Evolutionary conservation across 2,888 invertebrate species (phyloP).

Genomic region (Ceratothoa steindachneri): DNA sequence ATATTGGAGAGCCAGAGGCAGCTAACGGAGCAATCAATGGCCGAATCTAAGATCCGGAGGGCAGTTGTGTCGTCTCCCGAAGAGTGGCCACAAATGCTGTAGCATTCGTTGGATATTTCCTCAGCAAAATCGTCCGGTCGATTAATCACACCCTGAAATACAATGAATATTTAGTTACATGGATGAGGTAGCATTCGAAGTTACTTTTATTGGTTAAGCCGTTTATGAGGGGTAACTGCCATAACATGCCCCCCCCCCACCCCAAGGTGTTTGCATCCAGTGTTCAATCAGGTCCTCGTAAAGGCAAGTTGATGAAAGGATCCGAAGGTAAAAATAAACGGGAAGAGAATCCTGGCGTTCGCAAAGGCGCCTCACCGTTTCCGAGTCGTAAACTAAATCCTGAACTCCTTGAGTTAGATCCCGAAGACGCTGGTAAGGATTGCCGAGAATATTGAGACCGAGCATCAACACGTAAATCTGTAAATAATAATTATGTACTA

Average conservation of each 20-base stretch:
- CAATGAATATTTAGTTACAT: too few relatives aligned
- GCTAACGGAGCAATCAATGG: background rate
- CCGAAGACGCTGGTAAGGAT: slow-evolving; percentile 66
- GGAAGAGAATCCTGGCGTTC: too few relatives aligned
- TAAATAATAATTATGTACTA: background rate
- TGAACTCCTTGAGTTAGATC: slow-evolving; percentile 62
- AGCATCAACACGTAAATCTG: slow-evolving; percentile 70
- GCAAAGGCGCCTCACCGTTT: too few relatives aligned
- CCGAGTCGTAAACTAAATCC: slow-evolving; percentile 63
- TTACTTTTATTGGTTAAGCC: too few relatives aligned
- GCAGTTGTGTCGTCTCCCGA: background rate
- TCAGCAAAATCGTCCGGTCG: slow-evolving; percentile 57
- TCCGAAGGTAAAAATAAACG: too few relatives aligned
- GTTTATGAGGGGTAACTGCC: too few relatives aligned
- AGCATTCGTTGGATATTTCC: slow-evolving; percentile 52
- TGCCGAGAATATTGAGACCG: slow-evolving; percentile 73
- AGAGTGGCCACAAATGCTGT: background rate
- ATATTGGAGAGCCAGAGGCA: background rate
- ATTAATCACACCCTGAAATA: slow-evolving; percentile 54
- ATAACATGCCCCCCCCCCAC: too few relatives aligned
- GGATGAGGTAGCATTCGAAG: too few relatives aligned
- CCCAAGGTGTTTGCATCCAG: too few relatives aligned
- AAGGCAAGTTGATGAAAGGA: too few relatives aligned
- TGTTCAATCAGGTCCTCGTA: too few relatives aligned
- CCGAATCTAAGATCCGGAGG: background rate